Conservation (phyloP, 2,797 vertebrate genomes). For the Buceros bicornis region DNA sequence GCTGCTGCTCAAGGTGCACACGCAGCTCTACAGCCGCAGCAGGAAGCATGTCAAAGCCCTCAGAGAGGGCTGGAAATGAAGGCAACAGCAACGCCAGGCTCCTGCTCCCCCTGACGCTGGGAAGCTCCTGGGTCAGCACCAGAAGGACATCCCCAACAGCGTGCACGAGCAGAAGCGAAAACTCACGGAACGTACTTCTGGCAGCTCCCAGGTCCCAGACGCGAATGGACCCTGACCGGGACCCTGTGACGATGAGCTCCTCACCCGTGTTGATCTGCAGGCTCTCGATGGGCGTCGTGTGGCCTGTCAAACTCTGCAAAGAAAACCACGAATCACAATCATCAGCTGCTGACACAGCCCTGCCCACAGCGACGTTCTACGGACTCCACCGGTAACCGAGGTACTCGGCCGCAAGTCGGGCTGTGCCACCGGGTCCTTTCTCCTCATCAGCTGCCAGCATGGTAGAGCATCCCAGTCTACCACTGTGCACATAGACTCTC, state of each 20-base stretch:
- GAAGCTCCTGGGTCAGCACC: neutral
- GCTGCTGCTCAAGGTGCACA: neutral
- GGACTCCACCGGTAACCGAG: accelerated
- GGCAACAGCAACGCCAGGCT: neutral
- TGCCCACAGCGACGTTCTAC: accelerated
- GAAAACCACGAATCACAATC: neutral
- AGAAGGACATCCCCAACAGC: neutral
- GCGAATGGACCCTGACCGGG: conserved; percentile 93
- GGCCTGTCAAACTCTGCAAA: conserved; percentile 91
- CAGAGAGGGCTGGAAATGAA: neutral
- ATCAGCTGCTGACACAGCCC: neutral
- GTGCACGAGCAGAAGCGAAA: neutral
- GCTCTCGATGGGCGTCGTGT: conserved; percentile 91
- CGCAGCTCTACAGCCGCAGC: neutral
- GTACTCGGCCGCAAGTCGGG: neutral
- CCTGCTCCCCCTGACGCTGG: neutral
- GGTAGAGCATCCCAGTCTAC: neutral
- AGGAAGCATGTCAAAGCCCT: neutral
- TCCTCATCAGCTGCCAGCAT: neutral
- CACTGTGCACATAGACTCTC: neutral
- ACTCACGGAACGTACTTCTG: conserved; percentile 86
- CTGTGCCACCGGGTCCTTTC: neutral
- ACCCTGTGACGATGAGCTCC: conserved; percentile 93
- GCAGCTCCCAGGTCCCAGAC: conserved; percentile 97
- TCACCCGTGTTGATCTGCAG: conserved; percentile 91